Evolutionary conservation across 2,113 vertebrate genomes (phyloP), one percentile per base, ranked within the genome.

Genomic region (Thomomys bottae): DNA sequence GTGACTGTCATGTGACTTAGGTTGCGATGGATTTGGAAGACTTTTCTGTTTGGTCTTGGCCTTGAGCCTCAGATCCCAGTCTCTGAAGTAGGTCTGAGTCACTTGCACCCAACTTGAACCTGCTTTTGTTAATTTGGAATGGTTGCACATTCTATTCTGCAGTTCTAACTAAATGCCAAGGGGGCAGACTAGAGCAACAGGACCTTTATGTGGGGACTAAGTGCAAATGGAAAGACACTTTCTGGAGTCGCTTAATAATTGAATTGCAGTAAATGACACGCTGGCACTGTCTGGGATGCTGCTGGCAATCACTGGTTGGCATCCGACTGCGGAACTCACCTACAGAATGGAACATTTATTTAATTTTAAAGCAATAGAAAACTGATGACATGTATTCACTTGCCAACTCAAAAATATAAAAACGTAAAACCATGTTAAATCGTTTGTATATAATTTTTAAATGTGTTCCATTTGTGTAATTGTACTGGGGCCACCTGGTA

Each of bases 381-480:
- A 95, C 94, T 24, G 88, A 93, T 94, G 77, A 75, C 79, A 57
- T 30, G 66, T 96, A 91, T 81, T 71, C 92, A 96, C 93, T 90
- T 96, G 85, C 95, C 85, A 66, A 97, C 34, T 96, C 71, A 30
- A 96, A 94, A 96, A 76, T 86, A 67, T 88, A 71, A 96, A 94
- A 28, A 28, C 66, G 38, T 84, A 92, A 96, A 75, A 94, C 81
- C 10, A 70, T 34, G 81, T 96, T 26, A 54, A 64, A 38, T 63
- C 54, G 64, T 86, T 86, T 68, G 38, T 84, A 75, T 85, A 28
- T 87, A 77, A 93, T 72, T 87, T 96, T 79, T 38, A 94, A 94
- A 92, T 84, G 3, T 87, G 84, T 30, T 61, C 49, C 75, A 86
- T 87, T 95, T 89, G 40, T 72, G 67, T 94, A 94, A 95, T 95